These are phyloP conservation scores for Atrichornis clamosus DNA, from an alignment of 2,113 vertebrate genomes.

Conservation along the genomic window DNA sequence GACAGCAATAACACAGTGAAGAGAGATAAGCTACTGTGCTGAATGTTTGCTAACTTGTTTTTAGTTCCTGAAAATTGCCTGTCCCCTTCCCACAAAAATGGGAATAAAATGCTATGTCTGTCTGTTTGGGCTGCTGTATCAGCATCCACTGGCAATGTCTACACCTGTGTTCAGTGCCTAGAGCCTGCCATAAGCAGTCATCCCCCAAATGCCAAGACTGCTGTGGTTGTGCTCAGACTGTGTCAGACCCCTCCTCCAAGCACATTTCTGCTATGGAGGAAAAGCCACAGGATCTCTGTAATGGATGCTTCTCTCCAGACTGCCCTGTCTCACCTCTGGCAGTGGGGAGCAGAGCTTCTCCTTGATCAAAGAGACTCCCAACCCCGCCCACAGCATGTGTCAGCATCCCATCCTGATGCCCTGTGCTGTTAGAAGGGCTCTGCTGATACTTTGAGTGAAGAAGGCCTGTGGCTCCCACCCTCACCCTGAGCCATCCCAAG, in stretches of 20 bases:
- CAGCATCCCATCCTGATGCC: neutral
- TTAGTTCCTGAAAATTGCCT: neutral
- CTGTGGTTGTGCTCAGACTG: neutral
- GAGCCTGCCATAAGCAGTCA: neutral
- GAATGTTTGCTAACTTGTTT: neutral
- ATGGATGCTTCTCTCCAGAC: neutral
- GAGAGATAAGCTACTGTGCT: neutral
- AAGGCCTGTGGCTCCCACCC: neutral
- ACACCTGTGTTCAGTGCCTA: neutral
- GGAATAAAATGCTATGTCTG: neutral
- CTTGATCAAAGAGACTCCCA: neutral
- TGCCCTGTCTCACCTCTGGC: neutral
- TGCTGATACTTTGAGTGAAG: neutral
- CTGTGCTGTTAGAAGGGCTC: neutral
- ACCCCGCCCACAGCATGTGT: neutral
- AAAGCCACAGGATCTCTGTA: neutral
- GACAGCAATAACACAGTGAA: neutral
- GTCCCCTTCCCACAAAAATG: neutral
- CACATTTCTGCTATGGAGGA: neutral
- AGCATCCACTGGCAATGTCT: neutral
- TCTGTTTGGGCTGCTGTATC: neutral
- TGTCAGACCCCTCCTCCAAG: neutral
- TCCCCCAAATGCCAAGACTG: neutral
- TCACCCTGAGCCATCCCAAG: neutral
- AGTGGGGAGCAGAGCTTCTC: neutral